Percentiles rank a stretch among this genome's conserved stretches.
Evolutionary conservation across 2,113 vertebrate genomes (phyloP).

Genomic region (Brachyhypopomus occidentalis): DNA sequence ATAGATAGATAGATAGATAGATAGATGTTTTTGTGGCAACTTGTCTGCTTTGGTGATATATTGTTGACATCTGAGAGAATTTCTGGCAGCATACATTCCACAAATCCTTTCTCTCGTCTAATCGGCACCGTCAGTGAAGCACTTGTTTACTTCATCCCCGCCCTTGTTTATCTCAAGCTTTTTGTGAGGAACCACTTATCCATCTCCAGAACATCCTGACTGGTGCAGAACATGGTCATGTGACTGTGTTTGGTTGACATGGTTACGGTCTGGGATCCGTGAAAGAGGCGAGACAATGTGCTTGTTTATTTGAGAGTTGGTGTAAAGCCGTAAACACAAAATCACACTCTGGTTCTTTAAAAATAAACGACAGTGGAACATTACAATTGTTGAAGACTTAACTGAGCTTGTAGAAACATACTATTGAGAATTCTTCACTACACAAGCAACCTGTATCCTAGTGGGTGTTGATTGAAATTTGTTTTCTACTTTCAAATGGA

Average conservation of each 20-base stretch:
- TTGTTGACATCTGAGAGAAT: neutral
- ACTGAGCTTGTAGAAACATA: neutral
- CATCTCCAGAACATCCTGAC: slow-evolving; percentile 41
- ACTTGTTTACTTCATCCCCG: slow-evolving; percentile 62
- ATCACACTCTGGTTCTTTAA: slow-evolving; percentile 26
- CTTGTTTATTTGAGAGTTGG: slow-evolving; percentile 62
- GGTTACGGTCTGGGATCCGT: slow-evolving; percentile 34
- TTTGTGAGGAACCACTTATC: slow-evolving; percentile 61
- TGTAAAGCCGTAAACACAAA: slow-evolving; percentile 46
- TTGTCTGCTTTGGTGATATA: slow-evolving; percentile 28
- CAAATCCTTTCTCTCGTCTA: slow-evolving; percentile 53
- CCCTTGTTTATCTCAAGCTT: slow-evolving; percentile 67
- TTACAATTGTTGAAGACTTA: neutral
- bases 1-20: no score
- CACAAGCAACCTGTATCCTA: neutral
- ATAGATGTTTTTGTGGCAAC: no score
- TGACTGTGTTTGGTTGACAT: slow-evolving; percentile 37
- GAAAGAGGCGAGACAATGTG: slow-evolving; percentile 35
- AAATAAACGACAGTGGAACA: neutral
- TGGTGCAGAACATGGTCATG: slow-evolving; percentile 43
- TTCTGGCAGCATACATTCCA: slow-evolving; percentile 59
- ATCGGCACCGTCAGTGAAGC: slow-evolving; percentile 57
- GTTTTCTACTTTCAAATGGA: no score
- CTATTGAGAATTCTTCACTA: neutral
- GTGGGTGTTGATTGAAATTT: no score